Conservation (phyloP, 2,797 vertebrate species). For the Sparus aurata region DNA sequence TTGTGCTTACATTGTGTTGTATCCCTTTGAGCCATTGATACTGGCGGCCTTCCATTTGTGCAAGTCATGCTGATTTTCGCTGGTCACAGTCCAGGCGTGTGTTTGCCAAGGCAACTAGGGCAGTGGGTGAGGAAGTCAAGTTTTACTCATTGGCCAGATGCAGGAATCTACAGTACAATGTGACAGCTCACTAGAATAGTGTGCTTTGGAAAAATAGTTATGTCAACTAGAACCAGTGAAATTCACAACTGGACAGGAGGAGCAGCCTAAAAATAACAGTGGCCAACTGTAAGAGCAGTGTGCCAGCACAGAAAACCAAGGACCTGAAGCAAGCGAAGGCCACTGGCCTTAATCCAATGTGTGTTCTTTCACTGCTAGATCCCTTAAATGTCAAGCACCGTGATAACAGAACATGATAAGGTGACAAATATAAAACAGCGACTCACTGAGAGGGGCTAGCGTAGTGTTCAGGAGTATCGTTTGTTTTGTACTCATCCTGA, state of each 20-base stretch:
- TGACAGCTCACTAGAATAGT: neutral
- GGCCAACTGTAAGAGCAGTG: neutral
- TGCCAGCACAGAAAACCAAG: slow-evolving; percentile 31
- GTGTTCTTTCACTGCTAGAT: slow-evolving; percentile 1
- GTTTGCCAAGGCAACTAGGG: slow-evolving; percentile 73
- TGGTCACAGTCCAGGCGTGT: slow-evolving; percentile 69
- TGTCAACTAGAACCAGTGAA: slow-evolving; percentile 18
- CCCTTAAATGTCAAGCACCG: slow-evolving; percentile 39
- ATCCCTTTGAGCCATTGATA: slow-evolving; percentile 78
- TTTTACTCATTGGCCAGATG: slow-evolving; percentile 34
- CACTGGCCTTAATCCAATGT: slow-evolving; percentile 6
- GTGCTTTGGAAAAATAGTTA: slow-evolving; percentile 34
- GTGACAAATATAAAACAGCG: slow-evolving; percentile 19
- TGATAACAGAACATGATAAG: slow-evolving; percentile 27
- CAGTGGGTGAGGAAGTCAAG: slow-evolving; percentile 70
- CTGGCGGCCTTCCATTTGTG: slow-evolving; percentile 67
- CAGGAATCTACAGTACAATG: slow-evolving; percentile 12
- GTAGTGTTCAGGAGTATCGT: neutral
- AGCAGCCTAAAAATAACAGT: slow-evolving; percentile 51
- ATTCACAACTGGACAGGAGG: slow-evolving; percentile 17
- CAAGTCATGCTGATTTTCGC: slow-evolving; percentile 75
- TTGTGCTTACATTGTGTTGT: slow-evolving; percentile 63
- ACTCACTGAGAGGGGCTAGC: neutral
- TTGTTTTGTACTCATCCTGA: slow-evolving; percentile 14
- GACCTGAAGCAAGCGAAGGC: slow-evolving; percentile 30